Evolutionary conservation across 2,888 invertebrate genomes (phyloP).

Genomic region (Gryllus longicercus): DNA sequence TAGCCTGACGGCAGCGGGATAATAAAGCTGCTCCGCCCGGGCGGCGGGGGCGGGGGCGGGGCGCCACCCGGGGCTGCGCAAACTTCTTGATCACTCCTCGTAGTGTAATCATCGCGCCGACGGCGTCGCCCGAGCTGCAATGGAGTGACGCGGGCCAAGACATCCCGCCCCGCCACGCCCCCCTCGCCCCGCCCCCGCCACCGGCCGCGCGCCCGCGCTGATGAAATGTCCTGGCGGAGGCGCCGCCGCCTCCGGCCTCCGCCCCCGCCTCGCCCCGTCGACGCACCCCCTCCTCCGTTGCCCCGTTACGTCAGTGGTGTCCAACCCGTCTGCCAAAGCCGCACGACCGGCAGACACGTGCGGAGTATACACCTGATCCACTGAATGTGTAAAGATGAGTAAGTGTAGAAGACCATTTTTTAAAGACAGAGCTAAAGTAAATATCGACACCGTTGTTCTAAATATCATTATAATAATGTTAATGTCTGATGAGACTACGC

Average conservation of each 20-base stretch:
- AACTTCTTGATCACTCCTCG: conserved; percentile 34
- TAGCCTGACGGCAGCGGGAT: neutral
- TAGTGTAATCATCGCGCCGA: conserved; percentile 34
- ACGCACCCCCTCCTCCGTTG: neutral
- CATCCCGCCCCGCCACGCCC: neutral
- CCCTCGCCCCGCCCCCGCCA: neutral
- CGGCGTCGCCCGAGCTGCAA: conserved; percentile 26
- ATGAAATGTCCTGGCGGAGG: conserved; percentile 12
- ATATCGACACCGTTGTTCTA: too few relatives aligned
- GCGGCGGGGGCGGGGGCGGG: neutral
- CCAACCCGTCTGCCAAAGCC: neutral
- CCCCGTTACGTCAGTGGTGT: neutral
- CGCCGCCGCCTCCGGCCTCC: neutral
- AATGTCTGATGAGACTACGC: too few relatives aligned
- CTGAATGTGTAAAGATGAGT: too few relatives aligned
- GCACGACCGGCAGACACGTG: neutral
- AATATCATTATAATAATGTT: too few relatives aligned
- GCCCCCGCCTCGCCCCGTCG: neutral
- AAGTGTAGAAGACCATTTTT: too few relatives aligned
- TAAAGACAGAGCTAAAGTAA: too few relatives aligned
- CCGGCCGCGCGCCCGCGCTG: neutral
- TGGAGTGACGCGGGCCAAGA: conserved; percentile 27
- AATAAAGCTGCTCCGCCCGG: neutral
- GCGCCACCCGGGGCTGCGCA: conserved; percentile 18
- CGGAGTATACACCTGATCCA: too few relatives aligned